Evolutionary conservation across 2,113 vertebrate species (phyloP).

Genomic region (Rhagologus leucostigma): DNA sequence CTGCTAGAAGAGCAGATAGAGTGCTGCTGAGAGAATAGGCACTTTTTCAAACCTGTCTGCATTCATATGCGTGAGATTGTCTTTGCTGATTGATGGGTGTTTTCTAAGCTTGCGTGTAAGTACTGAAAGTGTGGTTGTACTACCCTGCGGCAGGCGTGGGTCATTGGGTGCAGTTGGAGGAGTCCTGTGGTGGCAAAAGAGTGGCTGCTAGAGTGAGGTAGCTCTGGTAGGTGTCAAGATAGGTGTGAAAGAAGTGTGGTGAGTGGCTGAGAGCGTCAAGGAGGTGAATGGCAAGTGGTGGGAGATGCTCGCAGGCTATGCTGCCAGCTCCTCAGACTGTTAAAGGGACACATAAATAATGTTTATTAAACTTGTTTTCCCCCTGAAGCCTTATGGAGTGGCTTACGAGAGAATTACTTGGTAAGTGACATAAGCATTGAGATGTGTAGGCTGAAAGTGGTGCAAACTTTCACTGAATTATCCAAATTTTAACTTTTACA

Average conservation of each 20-base stretch:
- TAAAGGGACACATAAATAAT: background rate
- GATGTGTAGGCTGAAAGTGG: background rate
- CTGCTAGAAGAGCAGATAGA: background rate
- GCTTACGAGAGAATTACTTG: background rate
- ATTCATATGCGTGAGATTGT: background rate
- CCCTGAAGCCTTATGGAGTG: background rate
- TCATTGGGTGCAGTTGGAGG: rapidly evolving
- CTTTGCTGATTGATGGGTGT: background rate
- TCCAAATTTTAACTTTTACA: background rate
- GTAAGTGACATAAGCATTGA: background rate
- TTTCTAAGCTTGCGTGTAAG: background rate
- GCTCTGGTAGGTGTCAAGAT: rapidly evolving
- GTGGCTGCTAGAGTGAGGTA: background rate
- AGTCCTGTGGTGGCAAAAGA: background rate
- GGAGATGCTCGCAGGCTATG: rapidly evolving
- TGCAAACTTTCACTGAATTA: background rate
- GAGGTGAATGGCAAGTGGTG: rapidly evolving
- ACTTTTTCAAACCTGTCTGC: background rate
- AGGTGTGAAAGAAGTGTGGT: rapidly evolving
- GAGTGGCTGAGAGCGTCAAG: background rate
- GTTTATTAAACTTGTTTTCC: background rate
- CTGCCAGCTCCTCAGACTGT: background rate
- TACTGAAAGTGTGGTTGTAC: background rate
- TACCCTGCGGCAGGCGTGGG: rapidly evolving
- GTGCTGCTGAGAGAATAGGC: background rate